Percentiles rank a stretch among this genome's conserved stretches.
Evolutionary conservation across 2,113 vertebrate species (phyloP).

Genomic region (Sylvietta virens): DNA sequence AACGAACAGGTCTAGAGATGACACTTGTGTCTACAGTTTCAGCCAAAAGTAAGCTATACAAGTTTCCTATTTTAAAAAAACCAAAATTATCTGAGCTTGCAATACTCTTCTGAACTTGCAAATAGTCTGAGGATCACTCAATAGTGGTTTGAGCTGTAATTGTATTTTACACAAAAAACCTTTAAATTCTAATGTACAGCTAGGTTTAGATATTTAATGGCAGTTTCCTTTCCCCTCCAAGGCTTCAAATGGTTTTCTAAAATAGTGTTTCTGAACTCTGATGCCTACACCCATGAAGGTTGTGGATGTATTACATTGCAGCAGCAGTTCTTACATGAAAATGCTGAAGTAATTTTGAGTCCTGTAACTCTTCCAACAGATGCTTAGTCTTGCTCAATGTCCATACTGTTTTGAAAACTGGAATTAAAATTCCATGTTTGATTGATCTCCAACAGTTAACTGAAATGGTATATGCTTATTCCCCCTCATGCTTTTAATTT

Average conservation of each 20-base stretch:
- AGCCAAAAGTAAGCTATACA: slow-evolving; percentile 80
- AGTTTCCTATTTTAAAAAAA: not conserved
- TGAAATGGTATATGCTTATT: not conserved
- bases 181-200: not conserved
- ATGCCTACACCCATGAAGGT: not conserved
- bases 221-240: not conserved
- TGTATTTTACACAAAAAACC: not conserved
- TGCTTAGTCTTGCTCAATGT: not conserved
- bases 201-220: not conserved
- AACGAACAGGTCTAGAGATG: slow-evolving; percentile 72
- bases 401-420: not conserved
- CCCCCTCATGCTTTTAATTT: not conserved
- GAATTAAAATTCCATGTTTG: not conserved
- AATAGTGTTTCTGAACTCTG: not conserved
- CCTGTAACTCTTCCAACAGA: not conserved
- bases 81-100: not conserved
- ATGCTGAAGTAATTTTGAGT: not conserved
- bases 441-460: not conserved
- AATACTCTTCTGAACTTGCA: not conserved
- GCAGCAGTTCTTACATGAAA: not conserved
- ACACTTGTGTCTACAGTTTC: slow-evolving; percentile 80
- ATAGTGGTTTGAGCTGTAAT: not conserved
- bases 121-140: not conserved
- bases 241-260: not conserved
- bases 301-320: not conserved